Percentiles rank a stretch among this genome's conserved stretches.
These are phyloP conservation scores for Danaus plexippus DNA, from an alignment of 1,140 invertebrate species.

Conservation along the genomic window DNA sequence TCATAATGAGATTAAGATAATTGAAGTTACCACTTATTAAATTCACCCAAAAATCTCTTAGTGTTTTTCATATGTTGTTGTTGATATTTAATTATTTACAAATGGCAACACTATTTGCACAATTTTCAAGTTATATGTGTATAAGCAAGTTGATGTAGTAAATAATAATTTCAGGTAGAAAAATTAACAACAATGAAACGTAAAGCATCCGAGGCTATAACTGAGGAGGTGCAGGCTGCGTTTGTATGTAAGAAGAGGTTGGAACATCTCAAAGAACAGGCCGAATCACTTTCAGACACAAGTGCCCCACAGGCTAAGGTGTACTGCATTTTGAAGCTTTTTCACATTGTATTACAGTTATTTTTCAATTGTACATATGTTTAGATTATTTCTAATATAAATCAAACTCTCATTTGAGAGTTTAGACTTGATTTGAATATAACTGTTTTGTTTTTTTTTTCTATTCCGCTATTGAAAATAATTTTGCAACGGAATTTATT, in stretches of 20 bases:
- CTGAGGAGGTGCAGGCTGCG: constrained; percentile 90
- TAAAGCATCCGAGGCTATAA: constrained; percentile 94
- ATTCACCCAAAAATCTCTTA: too few species aligned
- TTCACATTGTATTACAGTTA: too few species aligned
- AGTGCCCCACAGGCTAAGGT: constrained; percentile 51
- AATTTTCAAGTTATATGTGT: constrained; percentile 1
- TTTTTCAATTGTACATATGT: too few species aligned
- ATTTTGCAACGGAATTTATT: too few species aligned
- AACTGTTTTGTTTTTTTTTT: too few species aligned
- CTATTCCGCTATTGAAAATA: too few species aligned
- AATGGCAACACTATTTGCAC: neutral
- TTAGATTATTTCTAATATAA: too few species aligned
- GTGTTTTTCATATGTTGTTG: constrained; percentile 6
- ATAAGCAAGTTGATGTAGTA: too few species aligned
- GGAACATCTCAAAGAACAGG: constrained; percentile 93
- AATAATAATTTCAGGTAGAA: constrained; percentile 73
- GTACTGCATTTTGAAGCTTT: neutral
- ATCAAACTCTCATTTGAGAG: too few species aligned
- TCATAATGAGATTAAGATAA: too few species aligned
- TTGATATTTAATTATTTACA: neutral
- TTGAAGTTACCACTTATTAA: too few species aligned
- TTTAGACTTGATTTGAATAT: too few species aligned
- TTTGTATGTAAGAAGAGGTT: constrained; percentile 89
- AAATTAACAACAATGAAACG: constrained; percentile 92
- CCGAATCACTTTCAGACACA: constrained; percentile 43